phyloP scores from a whole-genome alignment of 2,888 invertebrate genomes.

The Brachynemurus nebulosus region DNA sequence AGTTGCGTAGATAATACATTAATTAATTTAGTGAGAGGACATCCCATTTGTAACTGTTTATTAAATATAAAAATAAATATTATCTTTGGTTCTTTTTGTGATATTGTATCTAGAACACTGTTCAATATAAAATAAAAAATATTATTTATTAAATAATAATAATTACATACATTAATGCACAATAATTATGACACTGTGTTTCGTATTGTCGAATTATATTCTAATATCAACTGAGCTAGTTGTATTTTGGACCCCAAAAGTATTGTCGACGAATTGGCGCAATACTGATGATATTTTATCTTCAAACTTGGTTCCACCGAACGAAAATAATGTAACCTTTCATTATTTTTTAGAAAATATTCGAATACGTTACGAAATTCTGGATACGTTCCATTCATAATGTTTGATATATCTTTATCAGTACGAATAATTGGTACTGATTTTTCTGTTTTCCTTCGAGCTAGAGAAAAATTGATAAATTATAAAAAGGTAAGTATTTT shows the following conservation, averaged over 20 bases:
- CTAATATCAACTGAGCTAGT: slow-evolving; percentile 42
- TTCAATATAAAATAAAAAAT: too few relatives aligned
- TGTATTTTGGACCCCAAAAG: slow-evolving; percentile 39
- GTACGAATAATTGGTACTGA: slow-evolving; percentile 44
- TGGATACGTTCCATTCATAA: slow-evolving; percentile 32
- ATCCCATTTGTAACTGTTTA: too few relatives aligned
- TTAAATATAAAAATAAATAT: too few relatives aligned
- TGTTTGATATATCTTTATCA: slow-evolving; percentile 47
- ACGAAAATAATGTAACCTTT: slow-evolving; percentile 54
- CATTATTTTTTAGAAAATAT: slow-evolving; percentile 51
- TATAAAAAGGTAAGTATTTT: too few relatives aligned
- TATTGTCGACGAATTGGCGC: slow-evolving; percentile 28
- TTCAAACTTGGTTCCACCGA: slow-evolving; percentile 69
- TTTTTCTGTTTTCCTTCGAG: slow-evolving; percentile 43
- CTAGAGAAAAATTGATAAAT: too few relatives aligned
- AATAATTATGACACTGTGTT: not conserved
- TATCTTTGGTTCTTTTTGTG: too few relatives aligned
- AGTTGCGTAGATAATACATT: too few relatives aligned
- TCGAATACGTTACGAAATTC: slow-evolving; percentile 43
- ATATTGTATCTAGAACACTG: too few relatives aligned
- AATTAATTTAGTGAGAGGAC: too few relatives aligned
- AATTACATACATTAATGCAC: not conserved
- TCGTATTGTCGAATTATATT: slow-evolving; percentile 25
- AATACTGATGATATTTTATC: slow-evolving; percentile 32
- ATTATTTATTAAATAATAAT: not conserved